phyloP scores from a whole-genome alignment of 2,113 vertebrate genomes.

The Callaeas wilsoni region DNA sequence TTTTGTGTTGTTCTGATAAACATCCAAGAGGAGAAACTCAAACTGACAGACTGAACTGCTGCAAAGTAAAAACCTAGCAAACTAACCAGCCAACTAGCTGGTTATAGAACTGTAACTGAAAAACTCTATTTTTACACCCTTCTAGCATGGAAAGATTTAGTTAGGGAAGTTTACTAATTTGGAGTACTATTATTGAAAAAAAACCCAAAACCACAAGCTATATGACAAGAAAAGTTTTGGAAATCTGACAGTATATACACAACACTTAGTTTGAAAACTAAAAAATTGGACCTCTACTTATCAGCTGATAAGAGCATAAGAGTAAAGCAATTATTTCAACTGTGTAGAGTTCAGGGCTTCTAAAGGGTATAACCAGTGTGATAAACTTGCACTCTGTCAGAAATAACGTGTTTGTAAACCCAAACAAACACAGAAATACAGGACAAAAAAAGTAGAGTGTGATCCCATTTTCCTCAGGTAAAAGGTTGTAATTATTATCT shows the following conservation, averaged over 20 bases:
- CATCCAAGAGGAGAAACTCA: neutral
- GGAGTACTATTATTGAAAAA: neutral
- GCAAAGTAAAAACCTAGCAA: neutral
- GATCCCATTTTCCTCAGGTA: neutral
- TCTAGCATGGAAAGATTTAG: neutral
- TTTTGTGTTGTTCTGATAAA: neutral
- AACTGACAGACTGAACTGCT: neutral
- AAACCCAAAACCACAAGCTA: neutral
- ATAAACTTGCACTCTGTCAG: neutral
- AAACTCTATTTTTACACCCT: neutral
- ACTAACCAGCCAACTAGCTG: neutral
- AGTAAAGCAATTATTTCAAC: neutral
- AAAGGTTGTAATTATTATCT: neutral
- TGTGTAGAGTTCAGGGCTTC: neutral
- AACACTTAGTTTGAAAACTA: neutral
- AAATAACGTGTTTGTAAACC: neutral
- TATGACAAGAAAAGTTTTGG: neutral
- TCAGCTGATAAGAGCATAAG: neutral
- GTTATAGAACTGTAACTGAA: neutral
- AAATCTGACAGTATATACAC: neutral
- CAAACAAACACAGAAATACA: neutral
- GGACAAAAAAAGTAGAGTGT: neutral
- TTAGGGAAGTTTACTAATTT: neutral
- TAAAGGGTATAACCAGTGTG: neutral
- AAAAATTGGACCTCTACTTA: neutral